phyloP scores from a whole-genome alignment of 1,140 invertebrate species.

The Bactericera cockerelli region DNA sequence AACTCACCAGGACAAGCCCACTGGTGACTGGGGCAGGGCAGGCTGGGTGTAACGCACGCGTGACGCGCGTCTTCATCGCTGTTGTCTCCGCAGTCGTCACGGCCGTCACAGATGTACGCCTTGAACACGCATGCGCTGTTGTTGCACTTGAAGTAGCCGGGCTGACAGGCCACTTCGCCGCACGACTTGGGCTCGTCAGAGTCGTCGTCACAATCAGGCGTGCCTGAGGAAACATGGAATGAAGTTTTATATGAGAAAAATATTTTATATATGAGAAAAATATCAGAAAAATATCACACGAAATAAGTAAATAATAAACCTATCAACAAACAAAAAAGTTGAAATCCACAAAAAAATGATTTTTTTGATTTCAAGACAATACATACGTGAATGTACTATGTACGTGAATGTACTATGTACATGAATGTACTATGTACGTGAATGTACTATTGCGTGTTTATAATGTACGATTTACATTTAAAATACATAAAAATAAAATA shows the following conservation, averaged over 20 bases:
- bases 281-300: not conserved
- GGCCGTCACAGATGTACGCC: constrained; percentile 88
- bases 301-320: constrained; percentile 4
- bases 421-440: no score
- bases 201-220: constrained; percentile 78
- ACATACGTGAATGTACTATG: no score
- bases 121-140: constrained; percentile 85
- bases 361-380: no score
- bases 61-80: constrained; percentile 73
- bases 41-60: constrained; percentile 56
- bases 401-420: no score
- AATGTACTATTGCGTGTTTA: no score
- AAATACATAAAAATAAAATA: no score
- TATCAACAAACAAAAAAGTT: no score
- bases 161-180: constrained; percentile 47
- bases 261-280: not conserved
- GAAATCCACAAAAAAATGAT: no score
- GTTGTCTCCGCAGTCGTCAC: constrained; percentile 87
- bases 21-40: constrained; percentile 14
- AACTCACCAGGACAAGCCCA: constrained; percentile 20
- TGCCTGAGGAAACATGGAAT: constrained; percentile 21
- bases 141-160: constrained; percentile 67
- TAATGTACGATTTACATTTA: no score
- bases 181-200: constrained; percentile 80
- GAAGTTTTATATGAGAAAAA: constrained; percentile 9